Evolutionary conservation across 2,113 vertebrate genomes (phyloP).

Genomic region (Poeciliopsis occidentalis): DNA sequence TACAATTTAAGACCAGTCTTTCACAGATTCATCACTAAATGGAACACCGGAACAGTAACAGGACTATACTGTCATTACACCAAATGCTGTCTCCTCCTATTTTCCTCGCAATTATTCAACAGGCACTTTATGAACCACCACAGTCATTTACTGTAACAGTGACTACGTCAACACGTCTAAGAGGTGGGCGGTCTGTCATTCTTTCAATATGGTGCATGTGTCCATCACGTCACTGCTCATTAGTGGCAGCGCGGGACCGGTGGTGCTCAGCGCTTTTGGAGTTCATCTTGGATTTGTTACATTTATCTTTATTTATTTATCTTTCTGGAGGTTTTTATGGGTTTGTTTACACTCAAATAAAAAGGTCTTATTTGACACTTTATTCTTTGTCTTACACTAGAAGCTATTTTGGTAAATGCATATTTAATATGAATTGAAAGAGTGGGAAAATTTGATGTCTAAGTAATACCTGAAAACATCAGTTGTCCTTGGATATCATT

Average conservation of each 20-base stretch:
- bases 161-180: background rate
- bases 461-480: too few relatives aligned
- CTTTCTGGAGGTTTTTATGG: background rate
- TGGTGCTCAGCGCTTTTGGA: background rate
- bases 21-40: slow-evolving; percentile 55
- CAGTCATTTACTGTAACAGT: background rate
- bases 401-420: slow-evolving; percentile 3
- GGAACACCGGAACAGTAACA: slow-evolving; percentile 36
- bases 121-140: background rate
- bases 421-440: background rate
- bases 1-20: slow-evolving; percentile 34
- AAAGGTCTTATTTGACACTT: background rate
- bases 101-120: slow-evolving; percentile 27
- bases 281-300: background rate
- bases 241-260: background rate
- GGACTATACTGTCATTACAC: slow-evolving; percentile 31
- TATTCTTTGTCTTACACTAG: background rate
- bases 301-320: background rate
- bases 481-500: too few relatives aligned
- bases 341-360: background rate
- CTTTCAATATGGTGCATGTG: background rate
- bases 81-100: slow-evolving; percentile 34
- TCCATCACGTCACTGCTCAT: slow-evolving; percentile 13
- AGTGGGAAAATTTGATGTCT: background rate
- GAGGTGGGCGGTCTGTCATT: slow-evolving; percentile 5